Base-by-base conservation (phyloP, 1,140 invertebrate genomes). In the Phthorimaea operculella region DNA sequence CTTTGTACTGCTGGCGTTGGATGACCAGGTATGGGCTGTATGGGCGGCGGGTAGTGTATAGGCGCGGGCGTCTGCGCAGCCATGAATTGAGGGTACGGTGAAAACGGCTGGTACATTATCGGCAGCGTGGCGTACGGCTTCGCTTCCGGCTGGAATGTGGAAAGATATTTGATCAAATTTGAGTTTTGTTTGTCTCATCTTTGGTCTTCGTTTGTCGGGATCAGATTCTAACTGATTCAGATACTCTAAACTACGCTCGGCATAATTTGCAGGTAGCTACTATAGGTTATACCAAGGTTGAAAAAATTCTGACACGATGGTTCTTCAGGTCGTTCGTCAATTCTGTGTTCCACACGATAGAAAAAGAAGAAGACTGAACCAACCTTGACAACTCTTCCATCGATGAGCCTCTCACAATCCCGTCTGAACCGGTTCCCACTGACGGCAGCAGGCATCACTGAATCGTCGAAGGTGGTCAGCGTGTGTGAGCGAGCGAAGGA, bases 401-500 rank as follows among this genome's bases (percentile, higher is more conserved):
- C 79, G 18, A 83, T 75, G 11, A 85, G 72, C 63, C 77, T 82
- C 63, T 79, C 86, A 53, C 84, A 84, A 57, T 85, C 81, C 42
- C 79, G 61, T 33, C 80, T 65, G 70, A 89, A 82, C 51, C 88
- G 84, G 58, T 76, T 85, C n/a, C 86, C 80, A 18, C 78, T 77
- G 52, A 64, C 84, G 0, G 74, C 76, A 5, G 79, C 87, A 4
- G 86, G 83, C 74, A 79, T 81, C 21, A 88, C 82, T 60, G 90
- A 87, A 80, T 92, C 90, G 55, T 94, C 93, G 64, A 95, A 94
- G 1, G 93, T 94, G 5, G 92, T 93, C 51, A 94, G 73, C 0
- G 93, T 95, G 64, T 94, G 92, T 0, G 93, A 94, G 33, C 93
- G 88, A 15, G 95, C 95, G 72, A 97, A 97, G 70, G 94, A 96